Conservation (phyloP, 30 jellyfish, hydroid and myxozoan species). For the Chironex yamaguchii region DNA sequence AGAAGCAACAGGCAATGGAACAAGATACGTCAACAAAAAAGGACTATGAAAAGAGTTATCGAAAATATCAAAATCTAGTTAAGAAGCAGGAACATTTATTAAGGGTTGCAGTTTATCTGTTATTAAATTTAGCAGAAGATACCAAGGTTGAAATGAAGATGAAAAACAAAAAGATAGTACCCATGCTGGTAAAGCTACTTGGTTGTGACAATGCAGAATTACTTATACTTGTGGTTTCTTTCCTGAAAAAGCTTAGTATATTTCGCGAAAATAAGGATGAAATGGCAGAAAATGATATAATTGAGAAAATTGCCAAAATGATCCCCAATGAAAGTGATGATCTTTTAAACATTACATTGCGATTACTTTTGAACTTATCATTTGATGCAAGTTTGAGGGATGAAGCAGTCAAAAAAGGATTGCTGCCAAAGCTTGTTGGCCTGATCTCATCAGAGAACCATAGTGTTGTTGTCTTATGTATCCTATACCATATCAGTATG, state of each 20-base stretch:
- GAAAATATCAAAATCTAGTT: slow-evolving; percentile 76
- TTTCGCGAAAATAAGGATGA: slow-evolving; percentile 86
- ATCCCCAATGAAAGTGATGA: slow-evolving; percentile 92
- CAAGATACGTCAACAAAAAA: slow-evolving; percentile 78
- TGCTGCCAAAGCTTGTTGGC: slow-evolving; percentile 90
- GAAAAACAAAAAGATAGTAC: slow-evolving; percentile 87
- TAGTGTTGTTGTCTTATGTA: slow-evolving; percentile 89
- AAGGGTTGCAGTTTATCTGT: slow-evolving; percentile 94
- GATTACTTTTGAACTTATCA: slow-evolving; percentile 85
- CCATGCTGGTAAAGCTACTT: slow-evolving; percentile 69
- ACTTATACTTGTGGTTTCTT: slow-evolving; percentile 93
- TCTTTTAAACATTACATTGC: slow-evolving; percentile 79
- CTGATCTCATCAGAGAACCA: slow-evolving; percentile 79
- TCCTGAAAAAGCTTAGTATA: slow-evolving; percentile 91
- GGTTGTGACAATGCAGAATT: slow-evolving; percentile 85
- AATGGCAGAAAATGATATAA: slow-evolving; percentile 73
- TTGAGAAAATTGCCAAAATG: slow-evolving; percentile 76
- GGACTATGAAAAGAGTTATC: slow-evolving; percentile 91
- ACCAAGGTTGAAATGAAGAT: slow-evolving; percentile 93
- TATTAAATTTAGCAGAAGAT: slow-evolving; percentile 94
- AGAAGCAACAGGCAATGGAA: slow-evolving; percentile 73
- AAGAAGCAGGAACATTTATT: slow-evolving; percentile 94
- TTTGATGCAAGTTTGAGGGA: slow-evolving; percentile 91
- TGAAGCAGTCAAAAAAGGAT: slow-evolving; percentile 89
- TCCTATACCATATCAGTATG: slow-evolving; percentile 95